phyloP scores from a whole-genome alignment of 2,113 vertebrate genomes.

The Hyperopisus bebe region DNA sequence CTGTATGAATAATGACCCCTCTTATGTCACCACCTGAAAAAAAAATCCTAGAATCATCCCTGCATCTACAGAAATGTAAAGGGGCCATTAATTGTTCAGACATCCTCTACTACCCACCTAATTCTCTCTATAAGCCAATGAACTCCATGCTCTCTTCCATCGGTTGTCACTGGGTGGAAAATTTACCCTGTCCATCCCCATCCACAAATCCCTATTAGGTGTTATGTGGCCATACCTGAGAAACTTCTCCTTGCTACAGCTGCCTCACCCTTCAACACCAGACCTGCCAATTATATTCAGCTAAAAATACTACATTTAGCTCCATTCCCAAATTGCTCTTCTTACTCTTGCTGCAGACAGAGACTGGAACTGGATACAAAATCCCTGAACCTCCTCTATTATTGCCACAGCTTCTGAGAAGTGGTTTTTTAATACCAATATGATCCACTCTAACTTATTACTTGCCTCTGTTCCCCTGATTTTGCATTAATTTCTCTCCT shows the following conservation, averaged over 20 bases:
- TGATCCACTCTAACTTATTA: neutral
- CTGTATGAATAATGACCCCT: neutral
- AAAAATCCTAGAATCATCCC: neutral
- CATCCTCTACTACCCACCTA: neutral
- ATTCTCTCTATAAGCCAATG: neutral
- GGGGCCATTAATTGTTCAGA: neutral
- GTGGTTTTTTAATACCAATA: neutral
- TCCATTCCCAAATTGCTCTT: neutral
- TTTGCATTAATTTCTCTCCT: neutral
- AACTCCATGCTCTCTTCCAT: neutral
- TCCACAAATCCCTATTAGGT: neutral
- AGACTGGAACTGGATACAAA: neutral
- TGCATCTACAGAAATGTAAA: neutral
- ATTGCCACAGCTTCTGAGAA: neutral
- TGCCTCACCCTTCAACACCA: slow-evolving; percentile 21
- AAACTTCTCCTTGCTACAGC: slow-evolving; percentile 31
- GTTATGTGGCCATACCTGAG: neutral
- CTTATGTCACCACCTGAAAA: neutral
- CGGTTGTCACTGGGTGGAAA: neutral
- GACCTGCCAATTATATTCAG: slow-evolving; percentile 7
- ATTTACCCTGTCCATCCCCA: neutral
- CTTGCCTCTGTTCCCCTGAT: neutral
- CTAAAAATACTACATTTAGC: slow-evolving; percentile 3
- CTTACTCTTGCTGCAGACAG: neutral
- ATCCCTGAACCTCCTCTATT: neutral